Base-by-base conservation (phyloP, 2,888 invertebrate species). In the Thereva nobilitata region DNA sequence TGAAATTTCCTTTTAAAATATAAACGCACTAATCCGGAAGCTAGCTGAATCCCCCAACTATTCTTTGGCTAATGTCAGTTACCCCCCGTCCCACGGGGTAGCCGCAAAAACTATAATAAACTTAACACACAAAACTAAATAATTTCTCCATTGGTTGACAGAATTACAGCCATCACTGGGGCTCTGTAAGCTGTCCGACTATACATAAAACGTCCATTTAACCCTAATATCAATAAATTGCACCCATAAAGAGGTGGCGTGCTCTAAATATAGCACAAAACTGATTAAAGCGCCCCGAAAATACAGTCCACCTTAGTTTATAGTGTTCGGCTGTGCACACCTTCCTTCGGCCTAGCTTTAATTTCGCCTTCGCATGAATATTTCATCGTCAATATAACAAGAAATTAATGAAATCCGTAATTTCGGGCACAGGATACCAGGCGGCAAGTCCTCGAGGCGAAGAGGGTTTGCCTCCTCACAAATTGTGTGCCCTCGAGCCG, bases 391-490 rank as follows among this genome's bases (percentile, higher is more conserved):
- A 59, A 59, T 59, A 59, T 59, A 47, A 47, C 57, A 47, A 59
- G 57, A 59, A 59, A 59, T 59, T 59, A 59, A 59, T 59, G 57
- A 59, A 59, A 59, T 47, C 37, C 38, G 47, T 59, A 59, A 59
- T 59, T 47, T 59, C 47, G 47, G 35, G 47, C 57, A 59, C 23
- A 47, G 57, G 47, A 59, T 34, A 23, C 23, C 34, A 10, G 35
- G 57, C n/a, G 12, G 12, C n/a, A 5, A 4, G 47, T n/a, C 47
- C 34, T 23, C 7, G 5, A n/a, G 12, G 56, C 34, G 34, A 42
- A 35, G 44, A 44, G 56, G 56, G 34, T 41, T 41, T 34, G 8
- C 9, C 40, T 3, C 5, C 54, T 12, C 10, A 10, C 23, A 4
- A 40, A 10, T 12, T 12, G 5, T 23, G n/a, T n/a, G 57, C 57